A percentile compares a stretch with the other conserved stretches of the same genome.
Conservation (phyloP, 2,888 invertebrate species). For the Pasiphila rectangulata region DNA sequence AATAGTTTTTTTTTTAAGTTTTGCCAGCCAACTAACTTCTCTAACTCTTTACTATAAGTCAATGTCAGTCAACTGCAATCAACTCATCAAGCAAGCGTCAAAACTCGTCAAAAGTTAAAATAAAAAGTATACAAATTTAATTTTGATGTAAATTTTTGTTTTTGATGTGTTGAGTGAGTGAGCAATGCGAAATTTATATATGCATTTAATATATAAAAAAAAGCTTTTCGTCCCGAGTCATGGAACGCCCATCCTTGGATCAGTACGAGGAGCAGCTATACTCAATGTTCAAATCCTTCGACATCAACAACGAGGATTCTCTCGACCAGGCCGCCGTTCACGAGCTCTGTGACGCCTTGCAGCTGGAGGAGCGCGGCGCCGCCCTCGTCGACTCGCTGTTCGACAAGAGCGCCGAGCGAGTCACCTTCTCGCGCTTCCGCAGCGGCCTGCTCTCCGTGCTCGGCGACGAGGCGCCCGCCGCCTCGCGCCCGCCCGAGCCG, state of each 20-base stretch:
- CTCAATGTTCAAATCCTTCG: slow-evolving; percentile 90
- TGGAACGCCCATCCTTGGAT: slow-evolving; percentile 78
- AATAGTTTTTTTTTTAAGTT: too few species aligned
- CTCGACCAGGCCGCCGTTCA: slow-evolving; percentile 84
- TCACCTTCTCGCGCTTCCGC: slow-evolving; percentile 87
- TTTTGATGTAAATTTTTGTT: too few species aligned
- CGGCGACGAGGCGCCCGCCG: slow-evolving; percentile 68
- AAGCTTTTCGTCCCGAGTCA: slow-evolving; percentile 36
- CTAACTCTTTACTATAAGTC: too few species aligned
- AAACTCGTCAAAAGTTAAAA: too few species aligned
- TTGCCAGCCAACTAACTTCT: too few species aligned
- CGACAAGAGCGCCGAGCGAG: slow-evolving; percentile 54
- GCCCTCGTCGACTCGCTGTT: slow-evolving; percentile 83
- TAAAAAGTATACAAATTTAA: too few species aligned
- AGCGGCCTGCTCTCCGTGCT: slow-evolving; percentile 87
- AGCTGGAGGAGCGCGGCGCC: slow-evolving; percentile 86
- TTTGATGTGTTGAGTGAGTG: too few species aligned
- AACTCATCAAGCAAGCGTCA: too few species aligned
- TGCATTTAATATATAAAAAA: too few species aligned
- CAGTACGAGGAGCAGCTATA: slow-evolving; percentile 91
- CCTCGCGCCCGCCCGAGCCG: slow-evolving; percentile 82
- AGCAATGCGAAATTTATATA: too few species aligned
- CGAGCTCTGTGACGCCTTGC: slow-evolving; percentile 87
- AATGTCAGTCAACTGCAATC: too few species aligned
- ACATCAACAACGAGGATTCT: slow-evolving; percentile 84